Conservation (phyloP, 2,797 vertebrate genomes). For the Lepilemur ruficaudatus region DNA sequence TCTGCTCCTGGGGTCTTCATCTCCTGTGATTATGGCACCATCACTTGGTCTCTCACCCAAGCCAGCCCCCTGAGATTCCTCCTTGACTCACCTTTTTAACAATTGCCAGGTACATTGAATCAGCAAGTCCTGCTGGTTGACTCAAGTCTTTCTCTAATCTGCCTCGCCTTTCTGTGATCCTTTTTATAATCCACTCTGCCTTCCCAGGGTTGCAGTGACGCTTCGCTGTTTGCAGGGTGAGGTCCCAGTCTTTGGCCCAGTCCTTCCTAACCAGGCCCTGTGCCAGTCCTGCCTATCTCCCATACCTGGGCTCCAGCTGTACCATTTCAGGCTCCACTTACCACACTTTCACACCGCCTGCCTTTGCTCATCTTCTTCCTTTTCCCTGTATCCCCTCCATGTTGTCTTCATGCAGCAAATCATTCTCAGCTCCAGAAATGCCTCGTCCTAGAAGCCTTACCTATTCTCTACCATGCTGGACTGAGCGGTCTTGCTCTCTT, state of each 20-base stretch:
- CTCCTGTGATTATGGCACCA: not conserved
- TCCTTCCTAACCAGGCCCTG: not conserved
- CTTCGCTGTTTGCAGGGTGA: not conserved
- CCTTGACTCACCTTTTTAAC: not conserved
- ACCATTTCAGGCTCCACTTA: not conserved
- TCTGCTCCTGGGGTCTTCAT: not conserved
- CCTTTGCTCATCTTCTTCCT: not conserved
- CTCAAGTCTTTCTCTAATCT: not conserved
- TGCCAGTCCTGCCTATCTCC: not conserved
- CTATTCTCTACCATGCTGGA: not conserved
- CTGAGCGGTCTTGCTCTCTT: no score
- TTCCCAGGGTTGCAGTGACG: not conserved
- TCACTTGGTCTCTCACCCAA: not conserved
- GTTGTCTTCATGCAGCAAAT: not conserved
- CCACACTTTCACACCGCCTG: not conserved
- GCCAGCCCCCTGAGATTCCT: not conserved
- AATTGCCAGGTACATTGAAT: not conserved
- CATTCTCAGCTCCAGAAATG: not conserved
- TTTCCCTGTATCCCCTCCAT: not conserved
- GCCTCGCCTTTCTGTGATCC: not conserved
- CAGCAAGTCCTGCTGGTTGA: not conserved
- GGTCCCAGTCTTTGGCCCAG: not conserved
- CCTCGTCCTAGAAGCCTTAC: not conserved
- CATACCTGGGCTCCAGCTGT: not conserved
- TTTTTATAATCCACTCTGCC: not conserved